A percentile compares a stretch with the other conserved stretches of the same genome.
phyloP scores from a whole-genome alignment of 2,888 invertebrate species.

The Caenorhabditis plicata region DNA sequence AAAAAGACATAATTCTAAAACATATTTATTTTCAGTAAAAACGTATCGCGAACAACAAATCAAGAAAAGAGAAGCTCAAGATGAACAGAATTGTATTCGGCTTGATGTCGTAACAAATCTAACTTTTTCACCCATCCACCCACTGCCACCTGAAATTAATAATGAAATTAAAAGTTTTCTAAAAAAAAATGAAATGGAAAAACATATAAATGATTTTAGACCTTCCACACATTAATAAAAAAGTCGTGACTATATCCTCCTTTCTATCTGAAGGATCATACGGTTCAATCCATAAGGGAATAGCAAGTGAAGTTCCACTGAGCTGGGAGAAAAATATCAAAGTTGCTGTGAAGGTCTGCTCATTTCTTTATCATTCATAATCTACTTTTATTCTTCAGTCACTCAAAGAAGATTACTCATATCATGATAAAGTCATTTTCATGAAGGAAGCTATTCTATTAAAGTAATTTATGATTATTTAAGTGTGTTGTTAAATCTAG shows the following conservation, averaged over 20 bases:
- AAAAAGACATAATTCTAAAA: background rate
- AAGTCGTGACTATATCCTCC: conserved; percentile 82
- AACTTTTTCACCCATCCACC: conserved; percentile 15
- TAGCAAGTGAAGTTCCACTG: conserved; percentile 75
- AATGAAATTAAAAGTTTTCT: conserved; percentile 35
- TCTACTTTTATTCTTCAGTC: conserved; percentile 1
- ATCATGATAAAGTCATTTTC: conserved; percentile 82
- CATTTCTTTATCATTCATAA: conserved; percentile 1
- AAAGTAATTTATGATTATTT: conserved; percentile 69
- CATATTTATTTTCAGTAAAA: conserved; percentile 21
- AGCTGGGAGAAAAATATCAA: conserved; percentile 72
- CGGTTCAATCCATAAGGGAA: conserved; percentile 93
- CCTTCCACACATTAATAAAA: conserved; percentile 82
- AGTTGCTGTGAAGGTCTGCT: conserved; percentile 84
- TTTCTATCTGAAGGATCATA: conserved; percentile 94
- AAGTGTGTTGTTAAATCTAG: background rate
- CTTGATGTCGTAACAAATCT: conserved; percentile 48
- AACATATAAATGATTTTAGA: conserved; percentile 67
- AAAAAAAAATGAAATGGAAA: background rate
- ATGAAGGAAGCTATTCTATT: conserved; percentile 93
- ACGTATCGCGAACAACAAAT: conserved; percentile 14
- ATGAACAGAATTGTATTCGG: conserved; percentile 48
- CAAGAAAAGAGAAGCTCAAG: conserved; percentile 35
- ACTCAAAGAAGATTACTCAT: background rate
- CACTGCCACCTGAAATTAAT: conserved; percentile 26